phyloP scores from a whole-genome alignment of 2,888 invertebrate species.

The Amaurobius ferox region DNA sequence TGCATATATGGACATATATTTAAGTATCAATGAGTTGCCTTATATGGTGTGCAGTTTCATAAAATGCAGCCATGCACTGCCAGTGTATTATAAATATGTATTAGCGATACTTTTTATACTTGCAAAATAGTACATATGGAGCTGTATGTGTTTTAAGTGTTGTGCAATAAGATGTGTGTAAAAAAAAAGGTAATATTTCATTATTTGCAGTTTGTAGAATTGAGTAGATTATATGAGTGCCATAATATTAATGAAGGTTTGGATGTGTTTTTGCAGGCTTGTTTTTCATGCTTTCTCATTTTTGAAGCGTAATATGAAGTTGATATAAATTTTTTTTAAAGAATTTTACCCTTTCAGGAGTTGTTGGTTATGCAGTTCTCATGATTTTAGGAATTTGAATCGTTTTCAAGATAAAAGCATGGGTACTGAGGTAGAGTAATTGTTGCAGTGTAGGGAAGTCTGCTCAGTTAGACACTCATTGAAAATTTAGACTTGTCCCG shows the following conservation, averaged over 20 bases:
- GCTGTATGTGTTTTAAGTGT: neutral
- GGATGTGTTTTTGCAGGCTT: no score
- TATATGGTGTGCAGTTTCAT: conserved; percentile 14
- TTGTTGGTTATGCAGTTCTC: no score
- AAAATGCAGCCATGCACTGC: conserved; percentile 16
- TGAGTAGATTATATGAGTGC: neutral
- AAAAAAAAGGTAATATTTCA: neutral
- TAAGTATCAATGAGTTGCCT: conserved; percentile 10
- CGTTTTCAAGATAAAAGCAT: no score
- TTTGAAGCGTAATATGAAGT: no score
- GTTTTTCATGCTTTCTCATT: no score
- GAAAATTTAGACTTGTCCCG: no score
- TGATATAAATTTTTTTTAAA: no score
- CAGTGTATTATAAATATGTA: conserved; percentile 23
- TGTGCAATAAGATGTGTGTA: neutral
- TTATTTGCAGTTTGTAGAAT: neutral
- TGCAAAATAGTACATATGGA: neutral
- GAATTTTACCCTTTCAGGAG: no score
- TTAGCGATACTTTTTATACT: conserved; percentile 2
- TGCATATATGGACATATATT: neutral
- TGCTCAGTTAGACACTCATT: no score
- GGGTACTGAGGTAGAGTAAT: no score
- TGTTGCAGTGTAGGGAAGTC: no score
- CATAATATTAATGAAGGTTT: neutral
- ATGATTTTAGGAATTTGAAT: no score